A percentile compares a stretch with the other conserved stretches of the same genome.
phyloP scores from a whole-genome alignment of 2,888 invertebrate genomes.

The Pheosia gnoma region DNA sequence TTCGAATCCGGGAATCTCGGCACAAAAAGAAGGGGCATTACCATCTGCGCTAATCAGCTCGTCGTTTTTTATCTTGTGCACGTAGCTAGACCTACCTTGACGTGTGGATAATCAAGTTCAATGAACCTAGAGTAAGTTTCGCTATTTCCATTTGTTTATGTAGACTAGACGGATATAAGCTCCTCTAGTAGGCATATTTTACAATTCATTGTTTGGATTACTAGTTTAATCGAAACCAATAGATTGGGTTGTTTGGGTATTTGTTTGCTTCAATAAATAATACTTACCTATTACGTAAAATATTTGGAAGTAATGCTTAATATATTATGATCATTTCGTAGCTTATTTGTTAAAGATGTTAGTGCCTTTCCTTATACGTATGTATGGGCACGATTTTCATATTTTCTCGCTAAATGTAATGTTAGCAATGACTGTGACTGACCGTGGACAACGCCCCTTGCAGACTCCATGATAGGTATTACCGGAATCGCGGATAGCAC shows the following conservation, averaged over 20 bases:
- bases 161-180: neutral
- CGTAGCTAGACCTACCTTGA: neutral
- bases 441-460: slow-evolving; percentile 32
- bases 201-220: no score
- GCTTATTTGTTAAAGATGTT: neutral
- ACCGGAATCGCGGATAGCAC: slow-evolving; percentile 12
- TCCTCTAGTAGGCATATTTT: neutral
- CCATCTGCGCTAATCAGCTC: no score
- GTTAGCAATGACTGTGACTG: slow-evolving; percentile 15
- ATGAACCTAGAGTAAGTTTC: neutral
- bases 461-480: slow-evolving; percentile 7
- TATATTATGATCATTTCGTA: neutral
- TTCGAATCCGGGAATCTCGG: no score
- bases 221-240: no score
- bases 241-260: neutral
- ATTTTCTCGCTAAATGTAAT: slow-evolving; percentile 8
- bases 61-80: no score
- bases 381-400: neutral
- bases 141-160: neutral
- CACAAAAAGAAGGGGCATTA: no score
- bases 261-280: no score
- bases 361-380: neutral
- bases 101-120: neutral
- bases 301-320: no score
- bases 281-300: no score